A percentile compares a stretch with the other conserved stretches of the same genome.
These are phyloP conservation scores for Cryptoprocta ferox DNA, from an alignment of 2,797 vertebrate species.

Conservation along the genomic window DNA sequence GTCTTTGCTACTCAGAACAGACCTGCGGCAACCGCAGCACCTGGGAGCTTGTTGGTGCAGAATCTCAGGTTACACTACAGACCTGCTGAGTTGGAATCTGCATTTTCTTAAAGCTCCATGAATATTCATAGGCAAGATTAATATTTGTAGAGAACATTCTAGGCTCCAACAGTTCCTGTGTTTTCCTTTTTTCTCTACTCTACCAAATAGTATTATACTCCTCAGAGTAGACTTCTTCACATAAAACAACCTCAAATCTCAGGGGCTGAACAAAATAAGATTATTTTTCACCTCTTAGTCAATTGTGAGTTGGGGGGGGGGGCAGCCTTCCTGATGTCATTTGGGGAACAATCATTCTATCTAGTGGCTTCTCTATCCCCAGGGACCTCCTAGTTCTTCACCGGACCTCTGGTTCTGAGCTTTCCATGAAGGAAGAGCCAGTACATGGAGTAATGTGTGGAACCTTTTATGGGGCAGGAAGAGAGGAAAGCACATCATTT, in stretches of 20 bases:
- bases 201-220: neutral
- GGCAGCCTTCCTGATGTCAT: neutral
- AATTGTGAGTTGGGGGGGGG: neutral
- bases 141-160: neutral
- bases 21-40: neutral
- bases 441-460: neutral
- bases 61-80: neutral
- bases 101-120: neutral
- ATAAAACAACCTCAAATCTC: neutral
- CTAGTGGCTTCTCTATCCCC: neutral
- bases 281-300: neutral
- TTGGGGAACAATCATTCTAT: neutral
- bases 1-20: neutral
- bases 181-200: neutral
- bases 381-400: neutral
- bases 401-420: neutral
- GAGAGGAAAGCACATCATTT: accelerated
- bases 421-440: neutral
- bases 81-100: neutral
- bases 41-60: neutral
- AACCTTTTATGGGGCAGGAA: neutral
- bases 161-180: neutral
- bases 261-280: neutral
- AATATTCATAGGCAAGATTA: neutral
- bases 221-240: neutral